phyloP scores from a whole-genome alignment of 2,797 vertebrate genomes.

The Diceros bicornis region DNA sequence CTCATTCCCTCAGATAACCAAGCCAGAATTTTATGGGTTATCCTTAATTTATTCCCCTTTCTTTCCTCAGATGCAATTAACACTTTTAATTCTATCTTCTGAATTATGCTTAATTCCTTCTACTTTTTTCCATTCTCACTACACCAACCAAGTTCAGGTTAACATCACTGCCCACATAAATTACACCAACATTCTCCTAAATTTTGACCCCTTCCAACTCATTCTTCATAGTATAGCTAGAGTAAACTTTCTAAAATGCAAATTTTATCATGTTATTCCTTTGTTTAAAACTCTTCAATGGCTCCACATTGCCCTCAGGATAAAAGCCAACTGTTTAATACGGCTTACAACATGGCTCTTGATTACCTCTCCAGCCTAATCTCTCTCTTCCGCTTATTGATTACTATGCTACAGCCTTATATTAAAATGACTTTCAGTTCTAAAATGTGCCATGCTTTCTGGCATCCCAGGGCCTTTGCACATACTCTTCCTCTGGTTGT shows the following conservation, averaged over 20 bases:
- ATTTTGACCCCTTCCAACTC: not conserved
- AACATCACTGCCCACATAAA: not conserved
- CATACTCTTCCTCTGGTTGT: not conserved
- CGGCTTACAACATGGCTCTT: not conserved
- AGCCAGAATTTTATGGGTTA: not conserved
- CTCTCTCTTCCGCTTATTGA: not conserved
- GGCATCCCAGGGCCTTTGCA: not conserved
- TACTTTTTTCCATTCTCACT: not conserved
- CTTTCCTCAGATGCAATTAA: not conserved
- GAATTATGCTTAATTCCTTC: not conserved
- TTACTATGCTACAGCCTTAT: not conserved
- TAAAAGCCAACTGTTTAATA: not conserved
- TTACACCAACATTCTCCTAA: not conserved
- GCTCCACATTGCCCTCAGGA: not conserved
- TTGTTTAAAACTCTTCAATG: not conserved
- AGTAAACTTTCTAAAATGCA: slow-evolving; percentile 30
- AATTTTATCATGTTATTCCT: slow-evolving; percentile 1
- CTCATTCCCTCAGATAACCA: not conserved
- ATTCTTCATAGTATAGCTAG: not conserved
- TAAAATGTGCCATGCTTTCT: not conserved
- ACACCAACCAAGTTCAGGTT: not conserved
- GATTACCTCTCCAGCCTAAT: not conserved
- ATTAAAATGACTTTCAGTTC: not conserved
- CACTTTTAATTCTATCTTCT: not conserved
- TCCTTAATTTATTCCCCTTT: not conserved